Conservation (phyloP, 2,797 vertebrate genomes). For the Sebastes dallii region DNA sequence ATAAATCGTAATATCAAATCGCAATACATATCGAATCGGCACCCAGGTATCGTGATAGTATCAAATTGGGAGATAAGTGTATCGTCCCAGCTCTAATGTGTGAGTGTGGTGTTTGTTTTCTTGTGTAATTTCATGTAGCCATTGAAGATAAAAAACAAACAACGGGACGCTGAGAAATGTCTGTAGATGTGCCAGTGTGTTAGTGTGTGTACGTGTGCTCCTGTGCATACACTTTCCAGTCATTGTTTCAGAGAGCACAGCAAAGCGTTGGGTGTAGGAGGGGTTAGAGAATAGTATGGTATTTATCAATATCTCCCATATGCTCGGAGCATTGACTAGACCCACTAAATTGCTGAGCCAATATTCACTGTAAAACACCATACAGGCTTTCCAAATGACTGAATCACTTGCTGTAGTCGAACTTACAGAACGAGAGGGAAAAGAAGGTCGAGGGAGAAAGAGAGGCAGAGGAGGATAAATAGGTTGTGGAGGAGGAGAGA, state of each 20-base stretch:
- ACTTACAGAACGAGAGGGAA: constrained; percentile 24
- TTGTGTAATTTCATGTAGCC: constrained; percentile 46
- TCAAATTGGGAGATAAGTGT: no score
- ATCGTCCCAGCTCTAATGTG: not conserved
- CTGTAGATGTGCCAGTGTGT: constrained; percentile 25
- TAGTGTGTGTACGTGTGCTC: not conserved
- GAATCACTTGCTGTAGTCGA: constrained; percentile 38
- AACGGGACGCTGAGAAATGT: constrained; percentile 19
- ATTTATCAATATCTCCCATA: constrained; percentile 67
- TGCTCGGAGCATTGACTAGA: constrained; percentile 42
- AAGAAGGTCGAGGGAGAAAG: not conserved
- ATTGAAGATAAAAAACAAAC: constrained; percentile 33
- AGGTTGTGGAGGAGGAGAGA: constrained; percentile 36
- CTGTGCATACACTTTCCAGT: constrained; percentile 24
- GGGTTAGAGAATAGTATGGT: constrained; percentile 44
- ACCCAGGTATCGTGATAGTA: no score
- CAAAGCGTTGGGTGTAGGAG: constrained; percentile 34
- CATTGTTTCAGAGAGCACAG: constrained; percentile 40
- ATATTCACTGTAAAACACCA: constrained; percentile 42
- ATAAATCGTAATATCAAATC: no score
- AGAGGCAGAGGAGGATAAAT: constrained; percentile 46
- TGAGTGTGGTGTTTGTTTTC: constrained; percentile 19
- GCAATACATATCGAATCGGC: no score
- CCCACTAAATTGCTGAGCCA: constrained; percentile 37
- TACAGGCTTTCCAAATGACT: constrained; percentile 38